Conservation (phyloP, 2,113 vertebrate genomes). For the Lucifuga dentata region DNA sequence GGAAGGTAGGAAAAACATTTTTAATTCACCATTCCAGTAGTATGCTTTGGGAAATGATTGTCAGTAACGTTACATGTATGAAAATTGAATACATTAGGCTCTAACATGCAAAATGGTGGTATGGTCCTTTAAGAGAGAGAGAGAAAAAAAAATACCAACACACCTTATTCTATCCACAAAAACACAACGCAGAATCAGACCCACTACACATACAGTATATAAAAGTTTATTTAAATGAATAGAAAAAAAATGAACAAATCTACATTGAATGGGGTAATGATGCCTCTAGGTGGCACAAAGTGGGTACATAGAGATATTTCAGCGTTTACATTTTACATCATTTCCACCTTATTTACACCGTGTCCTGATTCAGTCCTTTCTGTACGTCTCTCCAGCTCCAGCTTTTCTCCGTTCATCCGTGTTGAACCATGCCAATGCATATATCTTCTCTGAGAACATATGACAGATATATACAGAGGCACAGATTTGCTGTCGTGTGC, state of each 20-base stretch:
- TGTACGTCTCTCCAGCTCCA: constrained; percentile 81
- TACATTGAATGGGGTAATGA: constrained; percentile 57
- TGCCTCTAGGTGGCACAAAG: constrained; percentile 64
- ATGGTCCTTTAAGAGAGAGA: too few relatives aligned
- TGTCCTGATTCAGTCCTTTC: constrained; percentile 72
- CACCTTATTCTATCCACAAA: too few relatives aligned
- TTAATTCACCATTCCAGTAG: too few relatives aligned
- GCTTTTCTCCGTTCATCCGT: constrained; percentile 66
- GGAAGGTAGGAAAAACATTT: too few relatives aligned
- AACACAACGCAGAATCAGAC: too few relatives aligned
- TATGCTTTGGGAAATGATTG: too few relatives aligned
- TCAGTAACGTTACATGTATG: too few relatives aligned
- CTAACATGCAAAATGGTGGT: too few relatives aligned
- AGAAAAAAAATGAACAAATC: constrained; percentile 59
- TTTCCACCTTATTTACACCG: constrained; percentile 71
- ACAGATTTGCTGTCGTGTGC: constrained; percentile 71
- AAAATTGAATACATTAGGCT: too few relatives aligned
- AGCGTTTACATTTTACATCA: constrained; percentile 44
- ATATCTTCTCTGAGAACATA: constrained; percentile 76
- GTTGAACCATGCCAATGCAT: constrained; percentile 73
- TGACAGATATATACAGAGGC: constrained; percentile 78
- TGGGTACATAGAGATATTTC: constrained; percentile 52
- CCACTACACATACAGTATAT: constrained; percentile 51
- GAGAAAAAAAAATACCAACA: too few relatives aligned
- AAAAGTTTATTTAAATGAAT: constrained; percentile 78